Base-by-base conservation (phyloP, 2,113 vertebrate genomes). In the Centropus bengalensis region DNA sequence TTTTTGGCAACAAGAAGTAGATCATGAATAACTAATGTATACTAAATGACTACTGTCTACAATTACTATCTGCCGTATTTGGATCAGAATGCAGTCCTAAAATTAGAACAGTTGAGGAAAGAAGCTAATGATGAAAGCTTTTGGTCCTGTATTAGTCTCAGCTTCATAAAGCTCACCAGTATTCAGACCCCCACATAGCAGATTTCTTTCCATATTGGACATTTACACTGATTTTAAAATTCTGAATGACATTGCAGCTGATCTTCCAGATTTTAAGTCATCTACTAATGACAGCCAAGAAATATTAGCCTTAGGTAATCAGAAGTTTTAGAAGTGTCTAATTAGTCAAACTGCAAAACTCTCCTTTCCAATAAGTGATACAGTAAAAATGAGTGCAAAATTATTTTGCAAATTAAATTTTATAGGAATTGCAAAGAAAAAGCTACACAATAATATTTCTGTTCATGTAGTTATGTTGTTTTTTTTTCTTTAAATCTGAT, bases 401-500 rank as follows among this genome's bases (percentile, higher is more conserved):
- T 66, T 1, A 60, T 69, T 87, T 91, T 62, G 83, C 45, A 89
- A 79, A 87, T 58, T 42, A 47, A 81, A 40, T 74, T 80, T 83
- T 82, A 8, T 23, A 77, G 26, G 26, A 83, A 44, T 47, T 75
- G 21, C 23, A n/a, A 83, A 83, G 16, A 91, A 20, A 60, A 93
- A 88, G 64, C 23, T 74, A 73, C 9, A 58, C 21, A 67, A 20
- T 58, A 70, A 71, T 54, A 59, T 6, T 28, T 81, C 51, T 52
- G 38, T 79, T 93, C 67, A n/a, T 67, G 33, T 81, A 44, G 22
- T n/a, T 85, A 45, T 79, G 38, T 40, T 56, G 10, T 1, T 1
- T 70, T 79, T 79, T 88, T 82, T 85, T 69, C 71, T 91, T 91
- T 89, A 89, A 92, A 94, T 51, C 59, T 94, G 85, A 84, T 92